Evolutionary conservation across 1,140 invertebrate species (phyloP).

Genomic region (Drosophila teissieri): DNA sequence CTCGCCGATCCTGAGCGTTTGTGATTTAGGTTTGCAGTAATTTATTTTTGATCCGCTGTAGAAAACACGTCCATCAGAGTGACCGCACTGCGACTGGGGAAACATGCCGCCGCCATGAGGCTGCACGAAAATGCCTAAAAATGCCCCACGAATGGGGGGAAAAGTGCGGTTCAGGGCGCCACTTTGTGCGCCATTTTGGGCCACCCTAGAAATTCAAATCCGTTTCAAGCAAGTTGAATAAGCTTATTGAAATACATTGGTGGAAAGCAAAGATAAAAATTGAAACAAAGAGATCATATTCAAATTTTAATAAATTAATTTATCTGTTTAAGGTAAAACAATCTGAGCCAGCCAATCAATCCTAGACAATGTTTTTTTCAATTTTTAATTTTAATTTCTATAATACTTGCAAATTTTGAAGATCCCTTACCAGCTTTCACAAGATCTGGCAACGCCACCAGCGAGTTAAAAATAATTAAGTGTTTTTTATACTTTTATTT

Average conservation of each 20-base stretch:
- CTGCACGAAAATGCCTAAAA: not conserved
- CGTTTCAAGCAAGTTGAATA: not conserved
- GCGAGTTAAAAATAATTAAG: not conserved
- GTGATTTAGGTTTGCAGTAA: not conserved
- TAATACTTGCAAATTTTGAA: no score
- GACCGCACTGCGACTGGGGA: not conserved
- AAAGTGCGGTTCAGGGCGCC: no score
- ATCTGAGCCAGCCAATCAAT: no score
- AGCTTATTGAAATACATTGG: no score
- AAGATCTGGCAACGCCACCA: constrained; percentile 5
- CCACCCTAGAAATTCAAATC: not conserved
- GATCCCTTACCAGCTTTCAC: not conserved
- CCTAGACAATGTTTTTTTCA: no score
- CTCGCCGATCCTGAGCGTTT: constrained; percentile 10
- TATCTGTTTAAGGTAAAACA: no score
- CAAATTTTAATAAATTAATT: no score
- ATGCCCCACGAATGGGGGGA: not conserved
- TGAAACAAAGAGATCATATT: no score
- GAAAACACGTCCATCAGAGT: not conserved
- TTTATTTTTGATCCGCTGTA: not conserved
- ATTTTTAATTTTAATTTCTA: no score
- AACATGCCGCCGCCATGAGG: not conserved
- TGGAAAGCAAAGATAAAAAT: no score
- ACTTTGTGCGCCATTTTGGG: not conserved
- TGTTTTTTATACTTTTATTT: constrained; percentile 43